These are phyloP conservation scores for Lochmaea capreae DNA, from an alignment of 2,888 invertebrate genomes.

Conservation along the genomic window DNA sequence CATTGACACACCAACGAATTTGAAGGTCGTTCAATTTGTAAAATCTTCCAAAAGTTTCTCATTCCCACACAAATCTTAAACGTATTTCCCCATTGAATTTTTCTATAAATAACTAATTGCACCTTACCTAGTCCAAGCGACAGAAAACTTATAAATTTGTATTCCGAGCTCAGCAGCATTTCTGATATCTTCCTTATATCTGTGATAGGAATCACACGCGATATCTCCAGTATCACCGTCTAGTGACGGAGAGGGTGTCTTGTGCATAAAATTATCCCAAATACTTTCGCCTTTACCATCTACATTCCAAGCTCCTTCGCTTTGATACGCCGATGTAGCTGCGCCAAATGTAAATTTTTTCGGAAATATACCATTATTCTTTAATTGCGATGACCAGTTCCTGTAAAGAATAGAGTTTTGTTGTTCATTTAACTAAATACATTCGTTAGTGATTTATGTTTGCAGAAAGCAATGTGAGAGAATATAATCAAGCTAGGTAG, in stretches of 20 bases:
- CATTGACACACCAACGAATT: too few species aligned
- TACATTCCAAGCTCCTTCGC: conserved; percentile 49
- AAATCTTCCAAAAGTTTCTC: too few species aligned
- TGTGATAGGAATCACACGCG: conserved; percentile 76
- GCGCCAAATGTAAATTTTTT: conserved; percentile 42
- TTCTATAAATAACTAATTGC: background rate
- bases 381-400: background rate
- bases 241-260: conserved; percentile 62
- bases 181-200: conserved; percentile 70
- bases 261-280: conserved; percentile 71
- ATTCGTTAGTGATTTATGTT: background rate
- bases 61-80: too few species aligned
- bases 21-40: too few species aligned
- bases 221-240: conserved; percentile 69
- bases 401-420: background rate
- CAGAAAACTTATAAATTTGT: conserved; percentile 70
- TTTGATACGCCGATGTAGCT: conserved; percentile 48
- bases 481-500: too few species aligned
- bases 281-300: conserved; percentile 63
- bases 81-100: background rate
- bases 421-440: background rate
- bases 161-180: conserved; percentile 70
- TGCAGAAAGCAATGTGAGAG: background rate
- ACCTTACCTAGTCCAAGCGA: conserved; percentile 71
- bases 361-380: conserved; percentile 32